These are phyloP conservation scores for Lepus europaeus DNA, from an alignment of 2,113 vertebrate species.

Conservation along the genomic window DNA sequence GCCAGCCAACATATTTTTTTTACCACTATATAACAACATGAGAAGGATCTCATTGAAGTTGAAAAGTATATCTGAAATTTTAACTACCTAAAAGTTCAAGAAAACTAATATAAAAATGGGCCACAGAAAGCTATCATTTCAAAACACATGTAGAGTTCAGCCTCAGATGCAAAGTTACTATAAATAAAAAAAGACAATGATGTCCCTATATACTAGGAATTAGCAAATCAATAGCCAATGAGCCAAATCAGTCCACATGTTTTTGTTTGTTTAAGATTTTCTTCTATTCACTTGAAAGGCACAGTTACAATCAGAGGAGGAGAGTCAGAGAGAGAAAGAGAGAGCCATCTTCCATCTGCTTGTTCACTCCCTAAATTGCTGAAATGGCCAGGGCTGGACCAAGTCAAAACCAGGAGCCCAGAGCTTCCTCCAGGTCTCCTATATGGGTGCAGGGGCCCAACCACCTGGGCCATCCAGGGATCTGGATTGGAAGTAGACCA, in stretches of 20 bases:
- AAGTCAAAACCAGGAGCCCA: no score
- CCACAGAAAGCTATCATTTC: background rate
- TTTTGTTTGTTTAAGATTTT: background rate
- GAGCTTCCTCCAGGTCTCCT: no score
- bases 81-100: background rate
- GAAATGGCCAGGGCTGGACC: no score
- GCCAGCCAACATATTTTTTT: background rate
- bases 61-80: background rate
- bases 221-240: background rate
- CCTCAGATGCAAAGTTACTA: background rate
- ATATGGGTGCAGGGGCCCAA: no score
- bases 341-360: no score
- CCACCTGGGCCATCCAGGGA: no score
- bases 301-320: no score
- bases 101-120: constrained; percentile 25
- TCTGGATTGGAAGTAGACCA: no score
- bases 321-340: no score
- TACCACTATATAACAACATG: background rate
- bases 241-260: background rate
- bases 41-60: background rate
- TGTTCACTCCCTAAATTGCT: no score
- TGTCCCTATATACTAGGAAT: background rate
- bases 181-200: background rate
- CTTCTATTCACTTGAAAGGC: no score
- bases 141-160: background rate